Evolutionary conservation across 1,140 invertebrate species (phyloP).

Genomic region (Drosophila pandora): DNA sequence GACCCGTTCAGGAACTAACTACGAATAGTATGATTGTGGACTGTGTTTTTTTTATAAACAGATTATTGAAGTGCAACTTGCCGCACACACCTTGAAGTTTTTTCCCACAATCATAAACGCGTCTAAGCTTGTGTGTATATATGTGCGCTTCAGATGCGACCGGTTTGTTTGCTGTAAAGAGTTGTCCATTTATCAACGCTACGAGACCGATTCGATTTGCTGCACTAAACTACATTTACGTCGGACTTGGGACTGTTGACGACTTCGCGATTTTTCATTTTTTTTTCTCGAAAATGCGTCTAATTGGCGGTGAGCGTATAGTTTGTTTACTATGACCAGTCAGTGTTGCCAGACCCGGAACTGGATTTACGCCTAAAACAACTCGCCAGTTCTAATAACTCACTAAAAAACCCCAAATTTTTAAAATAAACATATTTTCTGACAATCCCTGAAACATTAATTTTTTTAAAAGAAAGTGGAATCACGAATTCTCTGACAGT

Average conservation of each 20-base stretch:
- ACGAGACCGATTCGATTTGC: background rate
- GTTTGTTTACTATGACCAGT: slow-evolving; percentile 43
- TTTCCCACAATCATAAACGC: slow-evolving; percentile 37
- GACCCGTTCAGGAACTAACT: slow-evolving; percentile 48
- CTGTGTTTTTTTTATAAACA: background rate
- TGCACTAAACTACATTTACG: background rate
- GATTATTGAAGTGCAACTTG: slow-evolving; percentile 10
- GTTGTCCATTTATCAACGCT: slow-evolving; percentile 46
- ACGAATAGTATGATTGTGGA: slow-evolving; percentile 32
- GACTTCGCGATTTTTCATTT: slow-evolving; percentile 7
- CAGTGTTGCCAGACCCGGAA: background rate
- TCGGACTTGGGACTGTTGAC: background rate
- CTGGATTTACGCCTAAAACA: too few species aligned
- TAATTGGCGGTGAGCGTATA: slow-evolving; percentile 20
- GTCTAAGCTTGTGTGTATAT: slow-evolving; percentile 44
- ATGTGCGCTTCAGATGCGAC: slow-evolving; percentile 58
- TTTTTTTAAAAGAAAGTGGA: too few species aligned
- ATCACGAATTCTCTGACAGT: too few species aligned
- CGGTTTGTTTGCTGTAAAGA: slow-evolving; percentile 77
- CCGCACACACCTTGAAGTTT: slow-evolving; percentile 19
- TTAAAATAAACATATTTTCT: too few species aligned
- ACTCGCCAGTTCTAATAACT: too few species aligned
- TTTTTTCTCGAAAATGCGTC: slow-evolving; percentile 31
- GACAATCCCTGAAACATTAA: too few species aligned
- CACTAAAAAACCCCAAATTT: too few species aligned